phyloP scores from a whole-genome alignment of 2,888 invertebrate species.

The Tetheella fluctuosa region DNA sequence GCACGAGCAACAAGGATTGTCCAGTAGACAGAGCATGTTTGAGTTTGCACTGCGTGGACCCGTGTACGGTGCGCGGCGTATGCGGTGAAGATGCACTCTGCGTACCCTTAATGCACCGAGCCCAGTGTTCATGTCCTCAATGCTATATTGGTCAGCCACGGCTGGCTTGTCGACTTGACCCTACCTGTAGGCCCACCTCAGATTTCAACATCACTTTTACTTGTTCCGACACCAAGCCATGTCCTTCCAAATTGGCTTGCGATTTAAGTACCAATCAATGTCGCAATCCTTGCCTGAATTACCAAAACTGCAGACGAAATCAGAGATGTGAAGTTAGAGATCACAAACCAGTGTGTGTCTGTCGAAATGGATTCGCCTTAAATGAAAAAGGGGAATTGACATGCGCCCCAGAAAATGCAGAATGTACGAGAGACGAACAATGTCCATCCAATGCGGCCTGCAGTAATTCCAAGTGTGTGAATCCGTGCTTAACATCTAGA shows the following conservation, averaged over 20 bases:
- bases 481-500: conserved; percentile 90
- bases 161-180: conserved; percentile 90
- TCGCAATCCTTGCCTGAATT: conserved; percentile 90
- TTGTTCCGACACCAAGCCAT: conserved; percentile 88
- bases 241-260: conserved; percentile 90
- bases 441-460: conserved; percentile 95
- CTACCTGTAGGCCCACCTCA: conserved; percentile 87
- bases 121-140: conserved; percentile 94
- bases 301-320: conserved; percentile 89
- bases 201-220: conserved; percentile 85
- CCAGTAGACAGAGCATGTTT: conserved; percentile 96
- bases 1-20: conserved; percentile 95
- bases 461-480: conserved; percentile 92
- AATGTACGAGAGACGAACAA: conserved; percentile 91
- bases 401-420: conserved; percentile 92
- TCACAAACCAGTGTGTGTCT: conserved; percentile 94
- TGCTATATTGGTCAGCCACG: conserved; percentile 94
- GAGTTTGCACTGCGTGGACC: conserved; percentile 95
- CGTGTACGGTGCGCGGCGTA: conserved; percentile 93
- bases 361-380: conserved; percentile 94
- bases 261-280: conserved; percentile 88
- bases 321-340: conserved; percentile 95
- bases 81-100: conserved; percentile 96
- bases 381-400: conserved; percentile 94
- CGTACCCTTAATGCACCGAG: conserved; percentile 92